Conservation (phyloP, 2,888 invertebrate species). For the Griposia aprilina region DNA sequence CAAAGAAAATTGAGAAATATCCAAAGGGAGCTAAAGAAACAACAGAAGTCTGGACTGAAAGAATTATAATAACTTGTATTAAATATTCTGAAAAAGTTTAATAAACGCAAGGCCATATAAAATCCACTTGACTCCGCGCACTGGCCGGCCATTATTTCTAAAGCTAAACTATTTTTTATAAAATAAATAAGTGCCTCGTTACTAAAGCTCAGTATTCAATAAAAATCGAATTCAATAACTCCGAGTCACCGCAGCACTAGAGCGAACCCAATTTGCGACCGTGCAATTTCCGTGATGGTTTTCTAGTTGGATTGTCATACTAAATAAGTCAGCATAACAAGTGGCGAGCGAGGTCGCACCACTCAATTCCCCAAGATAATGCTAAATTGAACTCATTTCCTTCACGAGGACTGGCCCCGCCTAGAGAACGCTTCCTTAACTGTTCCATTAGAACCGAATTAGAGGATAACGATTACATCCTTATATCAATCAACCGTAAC, state of each 20-base stretch:
- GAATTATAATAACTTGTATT: not conserved
- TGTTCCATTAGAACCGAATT: slow-evolving; percentile 79
- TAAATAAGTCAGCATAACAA: slow-evolving; percentile 79
- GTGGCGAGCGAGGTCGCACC: slow-evolving; percentile 75
- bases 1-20: not conserved
- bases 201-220: slow-evolving; percentile 43
- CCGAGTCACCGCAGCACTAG: slow-evolving; percentile 65
- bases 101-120: not conserved
- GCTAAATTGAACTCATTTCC: slow-evolving; percentile 87
- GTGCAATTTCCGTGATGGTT: slow-evolving; percentile 79
- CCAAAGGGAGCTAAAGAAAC: not conserved
- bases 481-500: slow-evolving; percentile 70
- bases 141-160: slow-evolving; percentile 11
- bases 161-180: slow-evolving; percentile 16
- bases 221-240: slow-evolving; percentile 69
- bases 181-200: slow-evolving; percentile 29
- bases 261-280: slow-evolving; percentile 75
- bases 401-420: slow-evolving; percentile 74
- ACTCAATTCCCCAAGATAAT: slow-evolving; percentile 84
- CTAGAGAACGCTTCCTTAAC: slow-evolving; percentile 78
- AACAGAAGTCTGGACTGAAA: not conserved
- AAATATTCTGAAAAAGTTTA: slow-evolving; percentile 16
- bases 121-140: slow-evolving; percentile 2
- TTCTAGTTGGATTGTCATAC: slow-evolving; percentile 79
- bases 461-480: slow-evolving; percentile 75